Conservation (phyloP, 2,888 invertebrate genomes). For the Melinaea marsaeus region DNA sequence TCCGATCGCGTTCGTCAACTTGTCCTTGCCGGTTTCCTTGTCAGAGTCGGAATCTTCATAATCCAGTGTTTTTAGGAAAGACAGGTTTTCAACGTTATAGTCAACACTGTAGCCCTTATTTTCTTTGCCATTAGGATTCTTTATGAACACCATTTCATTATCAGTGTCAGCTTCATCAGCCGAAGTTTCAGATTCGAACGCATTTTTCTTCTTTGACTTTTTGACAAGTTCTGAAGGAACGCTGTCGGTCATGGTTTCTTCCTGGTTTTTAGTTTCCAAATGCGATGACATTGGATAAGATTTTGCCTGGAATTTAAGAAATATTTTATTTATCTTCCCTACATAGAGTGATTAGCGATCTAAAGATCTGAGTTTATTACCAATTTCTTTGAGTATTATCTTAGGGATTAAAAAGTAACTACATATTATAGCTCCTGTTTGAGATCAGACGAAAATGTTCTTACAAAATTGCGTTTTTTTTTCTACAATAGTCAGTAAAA, state of each 20-base stretch:
- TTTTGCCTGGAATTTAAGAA: slow-evolving; percentile 64
- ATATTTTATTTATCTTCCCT: neutral
- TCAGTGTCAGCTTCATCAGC: slow-evolving; percentile 79
- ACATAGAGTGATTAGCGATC: neutral
- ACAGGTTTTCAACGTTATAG: slow-evolving; percentile 68
- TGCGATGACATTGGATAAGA: slow-evolving; percentile 76
- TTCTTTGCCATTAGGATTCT: slow-evolving; percentile 58
- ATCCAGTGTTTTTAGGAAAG: slow-evolving; percentile 71
- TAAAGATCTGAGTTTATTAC: no score
- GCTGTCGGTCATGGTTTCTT: slow-evolving; percentile 46
- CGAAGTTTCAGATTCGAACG: slow-evolving; percentile 76
- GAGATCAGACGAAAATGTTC: no score
- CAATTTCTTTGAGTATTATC: no score
- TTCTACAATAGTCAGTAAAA: no score
- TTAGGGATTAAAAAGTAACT: no score
- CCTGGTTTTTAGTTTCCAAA: slow-evolving; percentile 48
- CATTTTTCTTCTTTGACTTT: slow-evolving; percentile 56
- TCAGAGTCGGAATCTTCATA: slow-evolving; percentile 86
- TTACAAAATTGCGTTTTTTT: no score
- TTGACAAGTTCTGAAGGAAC: slow-evolving; percentile 43
- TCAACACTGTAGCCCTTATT: slow-evolving; percentile 56
- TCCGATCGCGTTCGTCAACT: slow-evolving; percentile 83
- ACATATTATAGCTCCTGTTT: no score
- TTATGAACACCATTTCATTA: slow-evolving; percentile 79
- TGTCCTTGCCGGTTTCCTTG: slow-evolving; percentile 84